Evolutionary conservation across 92 coral and sea anemone species (phyloP).

Genomic region (Blastomussa wellsi): DNA sequence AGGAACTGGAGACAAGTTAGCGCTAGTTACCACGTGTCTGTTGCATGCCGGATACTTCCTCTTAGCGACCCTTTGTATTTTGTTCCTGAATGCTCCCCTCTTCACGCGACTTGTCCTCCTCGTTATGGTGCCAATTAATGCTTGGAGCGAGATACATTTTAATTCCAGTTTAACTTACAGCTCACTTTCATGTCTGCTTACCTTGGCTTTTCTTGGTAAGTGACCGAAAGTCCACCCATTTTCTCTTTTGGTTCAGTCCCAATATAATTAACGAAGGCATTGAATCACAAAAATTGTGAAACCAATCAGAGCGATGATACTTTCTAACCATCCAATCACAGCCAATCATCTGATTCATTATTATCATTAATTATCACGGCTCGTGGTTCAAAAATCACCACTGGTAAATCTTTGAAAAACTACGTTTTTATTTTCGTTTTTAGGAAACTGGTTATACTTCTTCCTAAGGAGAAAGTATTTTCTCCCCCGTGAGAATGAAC

Average conservation of each 20-base stretch:
- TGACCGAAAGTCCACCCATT: not conserved
- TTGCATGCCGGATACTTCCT: constrained; percentile 85
- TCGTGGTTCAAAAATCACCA: not conserved
- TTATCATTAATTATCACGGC: too few species aligned
- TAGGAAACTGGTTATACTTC: constrained; percentile 65
- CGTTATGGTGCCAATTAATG: constrained; percentile 81
- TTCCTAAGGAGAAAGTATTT: constrained; percentile 30
- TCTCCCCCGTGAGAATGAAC: constrained; percentile 2
- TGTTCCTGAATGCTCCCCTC: constrained; percentile 92
- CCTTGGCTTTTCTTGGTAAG: constrained; percentile 79
- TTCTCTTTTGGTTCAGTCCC: not conserved
- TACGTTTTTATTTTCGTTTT: not conserved
- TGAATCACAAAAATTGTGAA: too few species aligned
- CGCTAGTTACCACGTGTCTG: constrained; percentile 69
- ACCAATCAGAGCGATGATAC: not conserved
- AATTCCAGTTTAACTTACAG: constrained; percentile 71
- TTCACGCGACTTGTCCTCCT: constrained; percentile 84
- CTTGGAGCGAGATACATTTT: constrained; percentile 85
- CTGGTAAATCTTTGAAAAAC: too few species aligned
- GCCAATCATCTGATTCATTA: too few species aligned
- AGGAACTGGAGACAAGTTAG: constrained; percentile 91
- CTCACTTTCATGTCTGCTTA: constrained; percentile 72
- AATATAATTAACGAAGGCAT: not conserved
- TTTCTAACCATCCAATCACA: not conserved
- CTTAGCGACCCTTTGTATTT: constrained; percentile 77